Evolutionary conservation across 2,888 invertebrate genomes (phyloP), one percentile per base, ranked within the genome.

Genomic region (Phyto melanocephala): DNA sequence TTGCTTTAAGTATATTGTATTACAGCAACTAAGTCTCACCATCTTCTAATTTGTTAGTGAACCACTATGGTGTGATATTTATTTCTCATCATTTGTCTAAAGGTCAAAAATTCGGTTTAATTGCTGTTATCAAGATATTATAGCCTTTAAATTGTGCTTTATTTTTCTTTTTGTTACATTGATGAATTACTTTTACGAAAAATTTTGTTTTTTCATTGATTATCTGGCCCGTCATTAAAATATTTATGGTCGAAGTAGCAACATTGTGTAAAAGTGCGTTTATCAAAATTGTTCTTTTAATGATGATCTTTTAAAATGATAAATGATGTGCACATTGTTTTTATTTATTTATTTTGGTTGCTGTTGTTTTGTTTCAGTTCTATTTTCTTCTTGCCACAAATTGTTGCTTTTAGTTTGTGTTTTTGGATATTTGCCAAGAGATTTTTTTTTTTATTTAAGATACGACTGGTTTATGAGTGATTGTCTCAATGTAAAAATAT

Each of bases 241-340:
- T n/a, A n/a, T 28, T 28, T 28, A 6, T 5, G 6, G 6, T 28
- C 6, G 28, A 5, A 3, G 3, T 28, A 5, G 28, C 28, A 60
- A 13, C 1, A 24, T 13, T 8, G 45, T 45, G 45, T 45, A 45
- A 20, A 2, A 37, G 1, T 24, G 28, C 40, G 10, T 68, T 52
- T 62, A 22, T 77, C 68, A 45, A 52, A 77, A 60, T 37, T 68
- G 58, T 62, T 74, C 10, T 22, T 67, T 68, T 62, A 47, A 68
- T 80, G 67, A 68, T 80, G 24, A 63, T 40, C 35, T 63, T 47
- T 68, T 56, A 2, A 47, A 68, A 63, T 80, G 75, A 80, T 40
- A 62, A 56, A 74, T 63, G 68, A 75, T 63, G 68, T 63, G 74
- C 56, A 75, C 68, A 62, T 56, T 74, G 68, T 68, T 79, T 58